Percentiles rank a stretch among this genome's conserved stretches.
phyloP scores from a whole-genome alignment of 1,140 invertebrate species.

The Leptoteleia sp. region DNA sequence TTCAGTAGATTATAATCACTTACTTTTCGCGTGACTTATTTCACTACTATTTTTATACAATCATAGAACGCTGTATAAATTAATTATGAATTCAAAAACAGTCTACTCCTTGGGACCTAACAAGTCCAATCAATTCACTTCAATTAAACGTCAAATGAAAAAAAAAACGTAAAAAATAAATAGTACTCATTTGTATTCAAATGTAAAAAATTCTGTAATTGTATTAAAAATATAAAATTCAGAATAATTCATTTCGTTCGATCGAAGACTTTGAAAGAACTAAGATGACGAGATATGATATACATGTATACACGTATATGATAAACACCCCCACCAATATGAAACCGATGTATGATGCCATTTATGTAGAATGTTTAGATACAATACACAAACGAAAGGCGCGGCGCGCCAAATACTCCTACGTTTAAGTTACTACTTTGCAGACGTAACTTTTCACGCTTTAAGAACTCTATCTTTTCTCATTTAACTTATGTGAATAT shows the following conservation, averaged over 20 bases:
- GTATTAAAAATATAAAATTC: not conserved
- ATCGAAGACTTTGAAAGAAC: slow-evolving; percentile 8
- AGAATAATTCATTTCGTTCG: no score
- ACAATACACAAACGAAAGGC: slow-evolving; percentile 55
- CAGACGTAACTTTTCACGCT: slow-evolving; percentile 2
- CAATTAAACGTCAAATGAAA: not conserved
- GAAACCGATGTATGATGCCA: slow-evolving; percentile 60
- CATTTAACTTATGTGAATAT: no score
- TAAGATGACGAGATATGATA: slow-evolving; percentile 43
- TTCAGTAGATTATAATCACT: no score
- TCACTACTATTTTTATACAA: no score
- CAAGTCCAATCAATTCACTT: not conserved
- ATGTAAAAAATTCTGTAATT: not conserved
- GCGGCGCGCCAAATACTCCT: slow-evolving; percentile 52
- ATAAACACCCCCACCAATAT: slow-evolving; percentile 52
- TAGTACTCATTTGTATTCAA: not conserved
- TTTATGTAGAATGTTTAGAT: slow-evolving; percentile 62
- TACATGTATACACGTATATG: slow-evolving; percentile 36
- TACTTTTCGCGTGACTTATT: no score
- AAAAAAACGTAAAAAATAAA: no score
- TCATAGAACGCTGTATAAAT: no score
- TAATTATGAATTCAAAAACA: no score
- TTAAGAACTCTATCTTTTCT: not conserved
- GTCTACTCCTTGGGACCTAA: no score
- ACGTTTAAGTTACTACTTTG: slow-evolving; percentile 23